Conservation (phyloP, 1,140 invertebrate genomes). For the Maconellicoccus hirsutus region DNA sequence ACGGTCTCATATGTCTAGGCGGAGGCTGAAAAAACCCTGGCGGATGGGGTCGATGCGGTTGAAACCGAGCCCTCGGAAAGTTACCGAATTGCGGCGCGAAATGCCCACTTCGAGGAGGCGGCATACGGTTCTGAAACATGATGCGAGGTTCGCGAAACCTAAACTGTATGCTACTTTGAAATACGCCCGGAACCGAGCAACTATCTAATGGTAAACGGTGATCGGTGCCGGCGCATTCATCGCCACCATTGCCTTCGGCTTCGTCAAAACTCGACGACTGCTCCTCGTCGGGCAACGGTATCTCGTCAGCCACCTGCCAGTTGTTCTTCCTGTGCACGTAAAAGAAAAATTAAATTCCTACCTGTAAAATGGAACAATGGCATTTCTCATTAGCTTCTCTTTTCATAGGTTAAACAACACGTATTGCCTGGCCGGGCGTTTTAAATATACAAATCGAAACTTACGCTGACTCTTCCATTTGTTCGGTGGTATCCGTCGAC, state of each 20-base stretch:
- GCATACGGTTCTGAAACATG: neutral
- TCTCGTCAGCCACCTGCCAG: neutral
- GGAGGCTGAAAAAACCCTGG: neutral
- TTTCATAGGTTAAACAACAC: no score
- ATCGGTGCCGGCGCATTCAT: neutral
- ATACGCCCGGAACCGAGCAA: neutral
- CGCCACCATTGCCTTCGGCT: neutral
- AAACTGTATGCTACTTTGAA: neutral
- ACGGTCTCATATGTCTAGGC: neutral
- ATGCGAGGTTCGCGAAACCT: conserved; percentile 12
- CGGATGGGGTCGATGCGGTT: neutral
- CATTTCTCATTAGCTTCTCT: no score
- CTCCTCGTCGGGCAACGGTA: neutral
- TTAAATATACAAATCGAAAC: no score
- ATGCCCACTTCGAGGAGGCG: neutral
- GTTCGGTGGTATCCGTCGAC: no score
- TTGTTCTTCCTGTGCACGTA: neutral
- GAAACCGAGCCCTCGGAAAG: neutral
- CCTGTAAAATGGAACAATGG: neutral
- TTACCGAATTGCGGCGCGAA: neutral
- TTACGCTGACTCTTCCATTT: no score
- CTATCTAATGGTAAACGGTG: neutral
- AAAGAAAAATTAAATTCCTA: neutral
- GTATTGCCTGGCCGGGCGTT: no score
- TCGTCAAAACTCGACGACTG: neutral